Base-by-base conservation (phyloP, 2,888 invertebrate genomes). In the Drosophila fungiperda region DNA sequence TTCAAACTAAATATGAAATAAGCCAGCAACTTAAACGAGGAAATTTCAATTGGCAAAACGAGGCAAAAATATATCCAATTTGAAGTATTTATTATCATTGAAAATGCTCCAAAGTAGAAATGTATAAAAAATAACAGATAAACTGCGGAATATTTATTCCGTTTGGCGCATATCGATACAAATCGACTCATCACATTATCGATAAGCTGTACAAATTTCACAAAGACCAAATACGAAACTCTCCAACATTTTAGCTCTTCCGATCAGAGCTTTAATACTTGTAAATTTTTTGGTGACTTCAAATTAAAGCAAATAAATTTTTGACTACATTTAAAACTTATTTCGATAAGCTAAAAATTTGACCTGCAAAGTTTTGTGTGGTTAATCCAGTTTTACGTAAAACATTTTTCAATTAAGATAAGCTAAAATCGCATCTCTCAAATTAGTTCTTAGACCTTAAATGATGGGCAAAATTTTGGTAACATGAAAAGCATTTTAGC, bases 1-100 rank as follows among this genome's bases (percentile, higher is more conserved):
- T 23, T 63, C 42, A 17, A 61, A 53, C 29, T 54, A 2, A 9
- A 32, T 20, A 23, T 32, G 9, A n/a, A 54, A 36, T 33, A 54
- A 7, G 4, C 0, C 35, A 49, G 15, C 12, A 38, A 61, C 17
- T 32, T n/a, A 9, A 35, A 20, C 5, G 11, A 23, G 17, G 1
- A 12, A 59, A 11, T 1, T 33, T 8, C n/a, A 35, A 12, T 48
- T 11, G 5, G 26, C 15, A 12, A n/a, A 36, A 20, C n/a, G 2
- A n/a, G 15, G 1, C 0, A 50, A 15, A 38, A 33, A 5, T 29
- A 29, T 6, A 29, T 6, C 29, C 6, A 29, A 6, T 29, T 29
- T 29, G 0, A 29, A 29, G 0, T 29, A n/a, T n/a, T n/a, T 40
- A 40, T n/a, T 40, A 9, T 29, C 1, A 1, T 2, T 40, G 40